Conservation (phyloP, 2,113 vertebrate species). For the Mobula birostris region DNA sequence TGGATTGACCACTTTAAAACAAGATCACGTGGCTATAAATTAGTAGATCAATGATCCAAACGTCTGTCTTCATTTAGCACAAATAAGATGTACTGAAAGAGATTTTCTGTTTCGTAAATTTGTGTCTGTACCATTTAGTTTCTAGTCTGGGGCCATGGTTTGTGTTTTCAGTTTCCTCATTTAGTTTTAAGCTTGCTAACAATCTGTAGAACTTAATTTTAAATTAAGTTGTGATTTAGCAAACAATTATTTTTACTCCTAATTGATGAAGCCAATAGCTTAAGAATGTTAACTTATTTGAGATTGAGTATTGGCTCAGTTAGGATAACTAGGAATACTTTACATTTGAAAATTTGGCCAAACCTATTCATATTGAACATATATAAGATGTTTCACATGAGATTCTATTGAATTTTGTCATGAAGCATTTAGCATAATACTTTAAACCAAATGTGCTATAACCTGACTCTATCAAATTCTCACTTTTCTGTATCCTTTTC, state of each 20-base stretch:
- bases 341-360: background rate
- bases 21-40: no score
- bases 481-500: conserved; percentile 45
- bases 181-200: background rate
- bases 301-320: background rate
- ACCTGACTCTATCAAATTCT: conserved; percentile 41
- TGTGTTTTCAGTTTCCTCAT: background rate
- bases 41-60: no score
- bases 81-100: no score
- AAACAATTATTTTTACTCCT: background rate
- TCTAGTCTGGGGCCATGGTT: background rate
- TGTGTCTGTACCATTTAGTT: no score
- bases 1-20: no score
- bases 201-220: background rate
- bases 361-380: background rate
- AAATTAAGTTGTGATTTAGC: background rate
- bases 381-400: background rate
- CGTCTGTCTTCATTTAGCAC: no score
- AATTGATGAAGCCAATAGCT: background rate
- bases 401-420: background rate
- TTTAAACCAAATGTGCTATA: conserved; percentile 5
- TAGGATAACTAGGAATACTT: background rate
- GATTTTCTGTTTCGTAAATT: no score
- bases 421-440: background rate
- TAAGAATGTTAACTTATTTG: background rate